Conservation (phyloP, 2,797 vertebrate species). For the Amphiprion clarkii region DNA sequence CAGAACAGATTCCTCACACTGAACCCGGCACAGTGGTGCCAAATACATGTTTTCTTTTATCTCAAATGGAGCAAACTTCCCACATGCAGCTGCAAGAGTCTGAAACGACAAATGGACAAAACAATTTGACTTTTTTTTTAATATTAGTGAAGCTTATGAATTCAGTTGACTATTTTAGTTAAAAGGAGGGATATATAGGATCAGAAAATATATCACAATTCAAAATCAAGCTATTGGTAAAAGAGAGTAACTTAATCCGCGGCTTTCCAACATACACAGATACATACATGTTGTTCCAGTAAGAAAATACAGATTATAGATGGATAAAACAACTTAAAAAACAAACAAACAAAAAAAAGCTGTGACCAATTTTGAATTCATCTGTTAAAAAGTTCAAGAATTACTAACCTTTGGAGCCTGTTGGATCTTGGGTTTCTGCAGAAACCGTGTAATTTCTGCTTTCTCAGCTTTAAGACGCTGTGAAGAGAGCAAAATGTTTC, state of each 20-base stretch:
- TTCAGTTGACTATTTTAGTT: background rate
- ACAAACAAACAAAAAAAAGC: background rate
- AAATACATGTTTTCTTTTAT: conserved; percentile 96
- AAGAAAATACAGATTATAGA: too few relatives aligned
- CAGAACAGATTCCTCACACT: conserved; percentile 85
- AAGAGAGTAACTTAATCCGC: background rate
- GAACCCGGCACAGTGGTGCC: conserved; percentile 90
- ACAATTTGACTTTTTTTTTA: background rate
- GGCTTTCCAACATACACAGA: background rate
- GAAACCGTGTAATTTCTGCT: conserved; percentile 95
- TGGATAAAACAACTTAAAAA: too few relatives aligned
- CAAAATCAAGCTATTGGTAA: too few relatives aligned
- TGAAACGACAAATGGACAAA: conserved; percentile 66
- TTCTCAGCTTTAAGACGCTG: conserved; percentile 96
- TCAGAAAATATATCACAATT: background rate
- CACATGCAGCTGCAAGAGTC: conserved; percentile 95
- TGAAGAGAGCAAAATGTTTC: conserved; percentile 29
- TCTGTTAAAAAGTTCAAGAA: background rate
- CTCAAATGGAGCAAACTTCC: conserved; percentile 98
- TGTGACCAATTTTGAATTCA: background rate
- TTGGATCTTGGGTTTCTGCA: conserved; percentile 95
- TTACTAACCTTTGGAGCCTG: conserved; percentile 92
- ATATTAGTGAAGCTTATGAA: background rate
- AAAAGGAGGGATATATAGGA: background rate
- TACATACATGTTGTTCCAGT: background rate